Conservation (phyloP, 2,797 vertebrate genomes). For the Zenarchopterus dispar region DNA sequence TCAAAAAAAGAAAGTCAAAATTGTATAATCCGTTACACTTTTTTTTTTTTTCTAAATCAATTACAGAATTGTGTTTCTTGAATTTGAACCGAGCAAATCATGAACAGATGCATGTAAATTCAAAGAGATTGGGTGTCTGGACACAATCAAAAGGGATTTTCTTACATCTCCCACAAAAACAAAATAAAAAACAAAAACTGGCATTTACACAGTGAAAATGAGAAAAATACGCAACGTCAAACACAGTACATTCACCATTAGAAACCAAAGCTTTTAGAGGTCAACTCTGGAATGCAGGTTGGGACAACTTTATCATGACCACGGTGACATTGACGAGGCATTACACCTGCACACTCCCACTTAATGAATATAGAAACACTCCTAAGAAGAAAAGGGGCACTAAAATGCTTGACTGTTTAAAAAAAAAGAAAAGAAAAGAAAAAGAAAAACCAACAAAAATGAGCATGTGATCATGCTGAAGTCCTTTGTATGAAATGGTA, state of each 20-base stretch:
- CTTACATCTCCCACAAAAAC: conserved; percentile 14
- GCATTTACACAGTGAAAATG: conserved; percentile 44
- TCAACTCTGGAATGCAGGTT: conserved; percentile 72
- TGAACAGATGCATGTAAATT: conserved; percentile 53
- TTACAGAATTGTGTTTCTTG: conserved; percentile 33
- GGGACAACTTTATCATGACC: conserved; percentile 40
- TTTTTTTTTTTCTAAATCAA: conserved; percentile 34
- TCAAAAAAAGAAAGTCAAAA: conserved; percentile 75
- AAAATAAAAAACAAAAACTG: conserved; percentile 29
- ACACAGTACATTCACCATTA: conserved; percentile 64
- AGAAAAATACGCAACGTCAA: conserved; percentile 47
- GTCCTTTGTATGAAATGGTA: conserved; percentile 61
- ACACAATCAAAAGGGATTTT: conserved; percentile 29
- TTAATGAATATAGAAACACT: conserved; percentile 46
- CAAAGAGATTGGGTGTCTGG: conserved; percentile 34
- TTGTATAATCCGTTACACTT: conserved; percentile 23
- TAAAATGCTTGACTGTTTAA: conserved; percentile 67
- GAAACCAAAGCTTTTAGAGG: conserved; percentile 37
- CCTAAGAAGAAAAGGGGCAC: conserved; percentile 47
- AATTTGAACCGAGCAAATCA: conserved; percentile 17
- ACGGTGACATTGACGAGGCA: conserved; percentile 30
- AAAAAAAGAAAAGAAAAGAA: conserved; percentile 58
- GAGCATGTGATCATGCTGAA: conserved; percentile 42
- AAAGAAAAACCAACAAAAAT: conserved; percentile 27
- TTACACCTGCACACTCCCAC: conserved; percentile 54